Percentiles rank a stretch among this genome's conserved stretches.
phyloP scores from a whole-genome alignment of 2,797 vertebrate species.

The Falco biarmicus region DNA sequence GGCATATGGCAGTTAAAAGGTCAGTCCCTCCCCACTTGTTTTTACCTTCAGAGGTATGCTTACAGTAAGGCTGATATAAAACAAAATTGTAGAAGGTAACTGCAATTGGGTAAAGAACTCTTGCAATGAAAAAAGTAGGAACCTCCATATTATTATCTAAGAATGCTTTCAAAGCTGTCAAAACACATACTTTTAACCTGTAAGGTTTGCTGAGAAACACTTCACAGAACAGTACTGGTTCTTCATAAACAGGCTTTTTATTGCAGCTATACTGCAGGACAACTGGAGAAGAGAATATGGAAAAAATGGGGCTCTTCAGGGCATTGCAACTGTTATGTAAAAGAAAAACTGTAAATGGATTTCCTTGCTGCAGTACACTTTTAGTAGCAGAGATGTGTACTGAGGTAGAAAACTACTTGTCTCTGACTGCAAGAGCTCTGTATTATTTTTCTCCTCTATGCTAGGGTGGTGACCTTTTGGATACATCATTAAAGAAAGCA shows the following conservation, averaged over 20 bases:
- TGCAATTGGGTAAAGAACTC: background rate
- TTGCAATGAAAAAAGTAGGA: background rate
- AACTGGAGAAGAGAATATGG: background rate
- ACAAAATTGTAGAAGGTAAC: background rate
- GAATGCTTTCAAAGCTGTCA: background rate
- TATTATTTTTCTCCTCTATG: background rate
- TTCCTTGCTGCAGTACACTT: slow-evolving; percentile 43
- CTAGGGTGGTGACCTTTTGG: slow-evolving; percentile 6
- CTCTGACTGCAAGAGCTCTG: slow-evolving; percentile 14
- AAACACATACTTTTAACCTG: background rate
- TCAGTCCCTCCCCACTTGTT: background rate
- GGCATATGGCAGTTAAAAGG: background rate
- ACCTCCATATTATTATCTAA: background rate
- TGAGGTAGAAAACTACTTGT: slow-evolving; percentile 50
- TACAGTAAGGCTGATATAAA: background rate
- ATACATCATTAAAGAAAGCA: background rate
- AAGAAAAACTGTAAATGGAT: slow-evolving; percentile 58
- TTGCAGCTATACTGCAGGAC: background rate
- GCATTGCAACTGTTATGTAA: slow-evolving; percentile 29
- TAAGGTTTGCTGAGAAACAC: background rate
- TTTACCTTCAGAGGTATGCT: background rate
- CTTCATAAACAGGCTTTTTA: slow-evolving; percentile 6
- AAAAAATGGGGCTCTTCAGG: slow-evolving; percentile 41
- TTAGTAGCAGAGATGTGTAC: slow-evolving; percentile 21
- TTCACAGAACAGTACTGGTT: background rate